Conservation (phyloP, 2,797 vertebrate genomes). For the Lagorchestes hirsutus region DNA sequence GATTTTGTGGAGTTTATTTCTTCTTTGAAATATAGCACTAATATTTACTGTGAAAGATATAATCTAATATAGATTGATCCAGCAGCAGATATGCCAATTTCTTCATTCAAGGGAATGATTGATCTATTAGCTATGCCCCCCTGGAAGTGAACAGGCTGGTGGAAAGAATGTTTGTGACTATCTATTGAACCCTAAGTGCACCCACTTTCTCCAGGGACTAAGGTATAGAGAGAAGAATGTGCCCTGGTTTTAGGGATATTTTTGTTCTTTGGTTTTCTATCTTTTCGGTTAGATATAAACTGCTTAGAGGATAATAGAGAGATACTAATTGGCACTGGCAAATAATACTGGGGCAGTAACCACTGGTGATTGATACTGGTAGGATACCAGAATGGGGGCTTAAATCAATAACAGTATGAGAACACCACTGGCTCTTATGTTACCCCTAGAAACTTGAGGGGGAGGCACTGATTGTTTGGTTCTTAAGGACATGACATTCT, state of each 20-base stretch:
- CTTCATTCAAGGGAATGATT: neutral
- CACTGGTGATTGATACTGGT: neutral
- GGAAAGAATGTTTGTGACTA: neutral
- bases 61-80: neutral
- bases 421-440: neutral
- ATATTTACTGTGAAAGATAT: neutral
- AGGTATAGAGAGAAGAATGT: neutral
- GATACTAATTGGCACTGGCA: neutral
- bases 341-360: neutral
- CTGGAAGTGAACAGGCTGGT: neutral
- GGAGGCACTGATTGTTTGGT: neutral
- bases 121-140: neutral
- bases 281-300: neutral
- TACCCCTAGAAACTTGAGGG: neutral
- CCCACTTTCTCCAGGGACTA: neutral
- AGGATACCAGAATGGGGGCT: neutral
- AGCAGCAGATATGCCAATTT: neutral
- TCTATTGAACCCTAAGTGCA: neutral
- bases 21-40: neutral
- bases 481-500: neutral
- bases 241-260: neutral
- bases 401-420: neutral
- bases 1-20: neutral
- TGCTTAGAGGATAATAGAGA: neutral
- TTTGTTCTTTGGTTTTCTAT: neutral